Conservation (phyloP, 2,888 invertebrate genomes). For the Polydesmus complanatus region DNA sequence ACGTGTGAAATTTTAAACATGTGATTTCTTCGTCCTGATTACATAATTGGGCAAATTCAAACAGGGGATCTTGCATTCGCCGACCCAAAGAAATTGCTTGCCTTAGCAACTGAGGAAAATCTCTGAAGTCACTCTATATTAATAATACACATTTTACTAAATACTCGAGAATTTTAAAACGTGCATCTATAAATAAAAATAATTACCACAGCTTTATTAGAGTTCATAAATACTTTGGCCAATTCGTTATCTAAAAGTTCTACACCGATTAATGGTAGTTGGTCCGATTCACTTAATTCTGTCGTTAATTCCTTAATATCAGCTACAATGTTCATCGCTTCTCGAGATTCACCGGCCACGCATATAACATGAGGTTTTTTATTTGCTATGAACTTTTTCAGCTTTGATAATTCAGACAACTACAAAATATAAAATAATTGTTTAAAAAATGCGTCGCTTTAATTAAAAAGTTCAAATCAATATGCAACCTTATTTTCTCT, state of each 20-base stretch:
- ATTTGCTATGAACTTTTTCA: slow-evolving; percentile 66
- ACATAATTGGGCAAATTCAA: slow-evolving; percentile 91
- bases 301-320: slow-evolving; percentile 60
- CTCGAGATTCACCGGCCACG: slow-evolving; percentile 79
- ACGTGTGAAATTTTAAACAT: slow-evolving; percentile 77
- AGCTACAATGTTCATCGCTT: slow-evolving; percentile 63
- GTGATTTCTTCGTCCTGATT: slow-evolving; percentile 93
- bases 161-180: not conserved
- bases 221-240: slow-evolving; percentile 79
- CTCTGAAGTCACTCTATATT: slow-evolving; percentile 65
- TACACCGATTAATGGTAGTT: slow-evolving; percentile 71
- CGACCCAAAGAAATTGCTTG: slow-evolving; percentile 89
- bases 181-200: not conserved
- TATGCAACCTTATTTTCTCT: slow-evolving; percentile 42
- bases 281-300: slow-evolving; percentile 57
- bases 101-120: slow-evolving; percentile 77
- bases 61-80: slow-evolving; percentile 82
- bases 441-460: not conserved
- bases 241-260: slow-evolving; percentile 90
- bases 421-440: slow-evolving; percentile 22
- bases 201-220: slow-evolving; percentile 59
- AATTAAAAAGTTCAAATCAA: not conserved
- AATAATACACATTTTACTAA: slow-evolving; percentile 11
- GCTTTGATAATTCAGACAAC: slow-evolving; percentile 49
- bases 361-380: slow-evolving; percentile 91